These are phyloP conservation scores for Eulemur rufifrons DNA, from an alignment of 2,113 vertebrate species.

Conservation along the genomic window DNA sequence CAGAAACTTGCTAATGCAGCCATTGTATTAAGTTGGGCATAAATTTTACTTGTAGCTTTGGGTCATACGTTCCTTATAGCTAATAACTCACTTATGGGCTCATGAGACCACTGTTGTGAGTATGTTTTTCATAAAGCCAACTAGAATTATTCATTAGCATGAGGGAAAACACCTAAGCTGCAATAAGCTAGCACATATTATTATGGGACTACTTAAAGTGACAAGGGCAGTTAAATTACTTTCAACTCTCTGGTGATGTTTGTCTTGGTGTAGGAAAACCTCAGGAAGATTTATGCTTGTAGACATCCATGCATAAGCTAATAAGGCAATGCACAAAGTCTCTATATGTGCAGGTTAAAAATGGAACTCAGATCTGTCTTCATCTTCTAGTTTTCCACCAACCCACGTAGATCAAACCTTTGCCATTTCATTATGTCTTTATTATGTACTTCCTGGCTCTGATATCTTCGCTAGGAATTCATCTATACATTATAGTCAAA, in stretches of 20 bases:
- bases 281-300: not conserved
- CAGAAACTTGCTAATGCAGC: not conserved
- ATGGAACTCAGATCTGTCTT: not conserved
- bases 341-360: not conserved
- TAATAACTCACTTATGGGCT: constrained; percentile 38
- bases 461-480: not conserved
- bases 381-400: not conserved
- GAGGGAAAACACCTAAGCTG: not conserved
- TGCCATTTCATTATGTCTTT: not conserved
- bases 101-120: not conserved
- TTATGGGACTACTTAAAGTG: constrained; percentile 16
- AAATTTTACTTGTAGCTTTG: constrained; percentile 41
- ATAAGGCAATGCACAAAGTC: not conserved
- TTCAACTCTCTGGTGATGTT: not conserved
- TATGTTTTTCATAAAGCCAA: constrained; percentile 39
- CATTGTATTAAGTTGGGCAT: not conserved
- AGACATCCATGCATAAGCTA: not conserved
- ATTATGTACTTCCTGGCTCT: not conserved
- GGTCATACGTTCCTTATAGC: not conserved
- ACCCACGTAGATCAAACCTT: not conserved
- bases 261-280: not conserved
- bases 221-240: constrained; percentile 28
- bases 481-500: not conserved
- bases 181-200: not conserved
- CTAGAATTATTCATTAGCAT: constrained; percentile 24